Evolutionary conservation across 1,140 invertebrate species (phyloP), one percentile per base, ranked within the genome.

Genomic region (Aporrectodea caliginosa): DNA sequence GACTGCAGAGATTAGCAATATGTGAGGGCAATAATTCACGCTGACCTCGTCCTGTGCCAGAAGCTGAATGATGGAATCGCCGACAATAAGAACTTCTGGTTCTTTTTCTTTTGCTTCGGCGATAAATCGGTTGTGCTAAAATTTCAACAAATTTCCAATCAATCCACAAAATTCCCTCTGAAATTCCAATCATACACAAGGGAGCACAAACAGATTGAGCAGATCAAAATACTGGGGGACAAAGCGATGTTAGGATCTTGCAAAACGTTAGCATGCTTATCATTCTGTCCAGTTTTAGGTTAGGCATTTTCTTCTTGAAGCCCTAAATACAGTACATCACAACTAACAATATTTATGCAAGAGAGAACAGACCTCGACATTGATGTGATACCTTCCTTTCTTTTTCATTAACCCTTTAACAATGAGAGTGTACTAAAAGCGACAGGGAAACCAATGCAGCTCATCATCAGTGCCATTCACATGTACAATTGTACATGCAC

Each of bases 61-160:
- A 35, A 93, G 92, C 87, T 93, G 91, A 79, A 96, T 90, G 75
- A 95, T 91, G 70, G 93, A 95, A 89, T 96, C 95, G 6, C 95
- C 95, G 71, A 96, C 91, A 84, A 96, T 94, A 77, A 96, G 90
- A n/a, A 97, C 93, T 85, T 96, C 94, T 43, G 93, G 94, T 89
- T 96, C 94, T 87, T 93, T 93, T 83, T 94, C 93, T 86, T 92
- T 92, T 14, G 93, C 92, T 87, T 95, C 93, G 43, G 90, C 90
- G 58, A 95, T 87, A 87, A 95, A 95, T 78, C 93, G 90, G 80
- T 93, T 92, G 87, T 96, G 94, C 94, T 94, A 87, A 79, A 92
- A 87, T 30, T 35, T 1, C n/a, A 77, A 29, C 22, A 43, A 58
- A 68, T 43, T 69, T 43, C 2, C 68, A 31, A 73, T 69, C 2